These are phyloP conservation scores for Trissonchulus latispiculum DNA, from an alignment of 2,888 invertebrate species.

Conservation along the genomic window DNA sequence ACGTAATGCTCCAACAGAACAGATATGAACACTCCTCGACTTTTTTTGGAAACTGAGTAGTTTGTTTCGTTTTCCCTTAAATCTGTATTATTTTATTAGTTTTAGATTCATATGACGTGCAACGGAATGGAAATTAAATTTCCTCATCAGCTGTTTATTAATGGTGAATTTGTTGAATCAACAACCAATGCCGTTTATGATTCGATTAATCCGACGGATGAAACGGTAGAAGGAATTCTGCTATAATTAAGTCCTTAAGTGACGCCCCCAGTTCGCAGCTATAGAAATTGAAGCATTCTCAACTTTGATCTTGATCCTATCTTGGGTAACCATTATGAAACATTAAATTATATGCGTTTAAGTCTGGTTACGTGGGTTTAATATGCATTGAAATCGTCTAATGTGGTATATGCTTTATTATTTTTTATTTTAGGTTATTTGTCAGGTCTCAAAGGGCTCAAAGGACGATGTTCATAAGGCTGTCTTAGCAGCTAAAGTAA, in stretches of 20 bases:
- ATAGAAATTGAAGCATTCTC: too few relatives aligned
- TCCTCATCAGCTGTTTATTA: slow-evolving; percentile 79
- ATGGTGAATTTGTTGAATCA: slow-evolving; percentile 75
- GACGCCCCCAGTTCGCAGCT: background rate
- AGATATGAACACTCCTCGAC: too few relatives aligned
- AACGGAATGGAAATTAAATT: slow-evolving; percentile 76
- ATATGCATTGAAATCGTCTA: too few relatives aligned
- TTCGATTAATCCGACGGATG: slow-evolving; percentile 71
- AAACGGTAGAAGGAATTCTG: slow-evolving; percentile 49
- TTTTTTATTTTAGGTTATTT: slow-evolving; percentile 34
- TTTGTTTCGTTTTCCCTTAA: too few relatives aligned
- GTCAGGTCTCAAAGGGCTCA: slow-evolving; percentile 58
- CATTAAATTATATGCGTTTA: too few relatives aligned
- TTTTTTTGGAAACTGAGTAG: too few relatives aligned
- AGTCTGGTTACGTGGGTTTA: too few relatives aligned
- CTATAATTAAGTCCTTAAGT: slow-evolving; percentile 44
- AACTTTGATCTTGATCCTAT: too few relatives aligned
- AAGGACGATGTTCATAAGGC: slow-evolving; percentile 73
- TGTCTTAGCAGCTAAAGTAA: slow-evolving; percentile 68
- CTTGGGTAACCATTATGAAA: too few relatives aligned
- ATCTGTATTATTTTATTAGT: too few relatives aligned
- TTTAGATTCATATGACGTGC: slow-evolving; percentile 55
- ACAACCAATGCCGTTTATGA: slow-evolving; percentile 55
- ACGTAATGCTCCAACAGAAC: too few relatives aligned
- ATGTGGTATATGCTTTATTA: too few relatives aligned